These are phyloP conservation scores for Arctocebus calabarensis DNA, from an alignment of 2,797 vertebrate genomes.

Conservation along the genomic window DNA sequence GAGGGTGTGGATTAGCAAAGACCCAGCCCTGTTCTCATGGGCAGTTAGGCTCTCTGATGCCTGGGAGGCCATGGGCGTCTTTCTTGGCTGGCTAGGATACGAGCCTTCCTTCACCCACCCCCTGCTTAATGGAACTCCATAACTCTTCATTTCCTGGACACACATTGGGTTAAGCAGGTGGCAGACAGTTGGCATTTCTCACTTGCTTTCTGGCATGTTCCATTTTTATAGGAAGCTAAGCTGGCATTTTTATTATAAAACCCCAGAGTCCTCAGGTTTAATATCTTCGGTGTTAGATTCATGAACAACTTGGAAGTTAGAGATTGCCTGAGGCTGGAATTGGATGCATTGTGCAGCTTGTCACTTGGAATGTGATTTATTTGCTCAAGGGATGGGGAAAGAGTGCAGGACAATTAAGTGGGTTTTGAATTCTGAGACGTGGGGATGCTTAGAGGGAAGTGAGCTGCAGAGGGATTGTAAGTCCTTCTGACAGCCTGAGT, in stretches of 20 bases:
- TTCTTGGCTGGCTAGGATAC: not conserved
- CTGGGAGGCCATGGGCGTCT: not conserved
- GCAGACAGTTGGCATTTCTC: conserved; percentile 43
- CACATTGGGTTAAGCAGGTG: not conserved
- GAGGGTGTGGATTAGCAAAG: not conserved
- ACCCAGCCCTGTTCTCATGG: not conserved
- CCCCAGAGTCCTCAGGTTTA: conserved; percentile 58
- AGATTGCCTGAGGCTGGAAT: conserved; percentile 12
- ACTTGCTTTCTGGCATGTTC: conserved; percentile 55
- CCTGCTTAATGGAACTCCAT: not conserved
- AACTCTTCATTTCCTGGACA: conserved; percentile 56
- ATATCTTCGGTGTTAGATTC: conserved; percentile 41
- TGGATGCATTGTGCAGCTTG: not conserved
- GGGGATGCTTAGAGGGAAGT: not conserved
- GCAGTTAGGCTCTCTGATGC: not conserved
- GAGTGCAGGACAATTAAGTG: not conserved
- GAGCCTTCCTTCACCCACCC: not conserved
- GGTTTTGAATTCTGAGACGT: conserved; percentile 23
- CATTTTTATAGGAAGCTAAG: conserved; percentile 46
- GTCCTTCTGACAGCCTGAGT: conserved; percentile 1
- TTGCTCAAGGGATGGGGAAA: not conserved
- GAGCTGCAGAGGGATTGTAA: not conserved
- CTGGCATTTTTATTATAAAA: conserved; percentile 66
- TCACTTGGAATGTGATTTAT: conserved; percentile 30
- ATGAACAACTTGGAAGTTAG: not conserved